These are phyloP conservation scores for Cercopithecus mona DNA, from an alignment of 2,113 vertebrate species.

Conservation along the genomic window DNA sequence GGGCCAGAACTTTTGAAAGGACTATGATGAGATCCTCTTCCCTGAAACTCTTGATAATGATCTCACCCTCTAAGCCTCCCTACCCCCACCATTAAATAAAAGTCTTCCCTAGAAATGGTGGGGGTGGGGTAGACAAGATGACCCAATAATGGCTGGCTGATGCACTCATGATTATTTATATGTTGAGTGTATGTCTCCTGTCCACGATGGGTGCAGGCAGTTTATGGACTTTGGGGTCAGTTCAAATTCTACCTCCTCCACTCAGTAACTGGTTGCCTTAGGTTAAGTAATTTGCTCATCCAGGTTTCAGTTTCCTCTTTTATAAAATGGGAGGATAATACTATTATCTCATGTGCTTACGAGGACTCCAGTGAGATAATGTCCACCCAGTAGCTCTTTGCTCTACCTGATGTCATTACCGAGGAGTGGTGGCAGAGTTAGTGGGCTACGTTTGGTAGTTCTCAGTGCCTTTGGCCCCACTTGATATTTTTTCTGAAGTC, in stretches of 20 bases:
- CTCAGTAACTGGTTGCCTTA: background rate
- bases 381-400: background rate
- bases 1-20: background rate
- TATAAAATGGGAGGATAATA: background rate
- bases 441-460: background rate
- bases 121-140: background rate
- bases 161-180: background rate
- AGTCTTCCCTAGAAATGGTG: background rate
- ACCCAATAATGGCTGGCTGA: fast-evolving
- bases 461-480: background rate
- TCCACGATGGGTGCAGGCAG: background rate
- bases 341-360: background rate
- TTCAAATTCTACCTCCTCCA: background rate
- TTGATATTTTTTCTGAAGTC: background rate
- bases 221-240: background rate
- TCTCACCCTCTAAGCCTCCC: background rate
- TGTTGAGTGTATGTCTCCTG: background rate
- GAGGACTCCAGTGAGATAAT: background rate
- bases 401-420: background rate
- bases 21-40: background rate
- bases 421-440: background rate
- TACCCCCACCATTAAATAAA: background rate
- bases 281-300: background rate
- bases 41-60: background rate
- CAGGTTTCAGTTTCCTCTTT: background rate